Evolutionary conservation across 2,797 vertebrate genomes (phyloP), one percentile per base, ranked within the genome.

Genomic region (Centroberyx gerrardi): DNA sequence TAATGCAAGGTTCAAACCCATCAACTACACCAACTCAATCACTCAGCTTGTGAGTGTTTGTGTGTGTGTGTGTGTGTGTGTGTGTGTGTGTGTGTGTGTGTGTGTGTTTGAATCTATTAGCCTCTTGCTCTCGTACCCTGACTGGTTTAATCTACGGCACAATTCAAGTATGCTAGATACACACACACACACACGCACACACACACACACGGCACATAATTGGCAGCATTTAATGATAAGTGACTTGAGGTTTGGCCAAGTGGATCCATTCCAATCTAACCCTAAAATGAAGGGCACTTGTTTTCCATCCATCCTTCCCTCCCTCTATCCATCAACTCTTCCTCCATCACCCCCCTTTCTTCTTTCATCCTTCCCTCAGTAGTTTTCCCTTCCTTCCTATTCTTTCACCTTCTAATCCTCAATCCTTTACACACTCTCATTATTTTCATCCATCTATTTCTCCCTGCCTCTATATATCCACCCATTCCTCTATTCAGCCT

Each of bases 261-360:
- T 87, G 82, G 82, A 84, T 90, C 85, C 74, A 83, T 90, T 88
- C 68, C 86, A 90, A 82, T 90, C 88, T 71, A 62, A 81, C 75
- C 70, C 78, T 78, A 73, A 86, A 89, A 68, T 87, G 77, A 88
- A 90, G 80, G 77, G 62, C 70, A 55, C 83, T 88, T 89, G 73
- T 86, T 85, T 82, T 78, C 78, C 64, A 88, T 90, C 72, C 66
- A 65, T 87, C 74, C 68, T 67, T 86, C 74, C 44, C 71, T 74
- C 65, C 54, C 69, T 78, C 42, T 38, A 56, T 79, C 74, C 76
- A 68, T 80, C 76, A 82, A 33, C 76, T 80, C 62, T 59, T 76
- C 71, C 44, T 74, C 68, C 74, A 68, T 79, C 61, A 40, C 67
- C 68, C n/a, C 61, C 71, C 62, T 60, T 79, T 78, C 42, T 68